phyloP scores from a whole-genome alignment of 1,140 invertebrate species.

The Lordiphosa clarofinis region DNA sequence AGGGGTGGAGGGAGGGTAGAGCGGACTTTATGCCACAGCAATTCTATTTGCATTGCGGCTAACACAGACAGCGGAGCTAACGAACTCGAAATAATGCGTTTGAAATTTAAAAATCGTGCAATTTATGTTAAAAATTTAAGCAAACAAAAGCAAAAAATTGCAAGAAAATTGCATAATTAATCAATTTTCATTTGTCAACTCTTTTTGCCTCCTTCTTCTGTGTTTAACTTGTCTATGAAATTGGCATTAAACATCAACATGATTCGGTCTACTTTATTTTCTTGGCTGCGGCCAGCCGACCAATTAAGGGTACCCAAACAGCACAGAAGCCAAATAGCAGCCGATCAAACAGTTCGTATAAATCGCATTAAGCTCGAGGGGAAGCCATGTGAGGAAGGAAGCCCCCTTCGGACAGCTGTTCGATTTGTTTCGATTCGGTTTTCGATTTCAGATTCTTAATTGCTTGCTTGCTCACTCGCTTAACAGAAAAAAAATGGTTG shows the following conservation, averaged over 20 bases:
- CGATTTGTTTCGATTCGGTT: constrained; percentile 66
- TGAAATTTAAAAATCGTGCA: constrained; percentile 79
- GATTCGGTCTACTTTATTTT: constrained; percentile 64
- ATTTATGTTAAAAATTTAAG: constrained; percentile 77
- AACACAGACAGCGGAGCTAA: constrained; percentile 64
- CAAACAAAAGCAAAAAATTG: constrained; percentile 41
- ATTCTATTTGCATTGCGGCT: constrained; percentile 70
- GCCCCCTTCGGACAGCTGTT: constrained; percentile 44
- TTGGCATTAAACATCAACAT: constrained; percentile 64
- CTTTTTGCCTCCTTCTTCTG: neutral
- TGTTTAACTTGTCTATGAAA: constrained; percentile 77
- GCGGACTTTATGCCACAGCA: constrained; percentile 36
- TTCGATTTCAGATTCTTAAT: constrained; percentile 48
- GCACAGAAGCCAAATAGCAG: constrained; percentile 13
- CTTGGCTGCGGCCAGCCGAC: constrained; percentile 73
- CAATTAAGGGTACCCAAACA: constrained; percentile 63
- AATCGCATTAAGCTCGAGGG: constrained; percentile 66
- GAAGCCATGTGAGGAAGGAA: neutral
- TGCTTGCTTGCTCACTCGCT: constrained; percentile 48
- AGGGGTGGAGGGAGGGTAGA: neutral
- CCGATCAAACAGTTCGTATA: constrained; percentile 64
- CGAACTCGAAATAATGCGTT: constrained; percentile 79
- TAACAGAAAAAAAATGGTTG: constrained; percentile 74
- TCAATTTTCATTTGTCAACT: constrained; percentile 28
- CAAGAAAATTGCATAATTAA: constrained; percentile 61